A percentile compares a stretch with the other conserved stretches of the same genome.
phyloP scores from a whole-genome alignment of 1,140 invertebrate genomes.

The Thereuonema tuberculata region DNA sequence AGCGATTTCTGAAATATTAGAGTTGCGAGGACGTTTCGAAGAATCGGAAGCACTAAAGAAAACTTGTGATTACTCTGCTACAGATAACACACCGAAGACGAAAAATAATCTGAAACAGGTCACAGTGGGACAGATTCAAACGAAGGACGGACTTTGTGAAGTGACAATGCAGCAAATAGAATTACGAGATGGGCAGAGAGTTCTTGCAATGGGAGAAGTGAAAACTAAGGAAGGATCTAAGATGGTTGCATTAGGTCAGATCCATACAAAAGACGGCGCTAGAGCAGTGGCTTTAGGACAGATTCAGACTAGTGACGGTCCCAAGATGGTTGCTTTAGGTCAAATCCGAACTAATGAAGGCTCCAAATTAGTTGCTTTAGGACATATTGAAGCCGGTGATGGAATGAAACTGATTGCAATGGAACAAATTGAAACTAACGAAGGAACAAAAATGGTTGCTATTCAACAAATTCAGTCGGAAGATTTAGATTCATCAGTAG shows the following conservation, averaged over 20 bases:
- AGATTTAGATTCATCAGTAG: neutral
- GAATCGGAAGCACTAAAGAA: too few relatives aligned
- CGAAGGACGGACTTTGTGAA: neutral
- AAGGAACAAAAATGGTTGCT: neutral
- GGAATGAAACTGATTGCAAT: neutral
- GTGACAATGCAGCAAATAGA: neutral
- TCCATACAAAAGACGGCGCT: constrained; percentile 22
- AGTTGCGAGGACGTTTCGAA: too few relatives aligned
- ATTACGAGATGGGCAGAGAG: neutral
- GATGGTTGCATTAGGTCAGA: constrained; percentile 18
- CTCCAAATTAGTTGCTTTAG: constrained; percentile 7
- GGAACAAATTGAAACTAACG: neutral
- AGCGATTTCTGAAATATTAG: too few relatives aligned
- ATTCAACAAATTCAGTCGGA: neutral
- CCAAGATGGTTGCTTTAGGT: constrained; percentile 22
- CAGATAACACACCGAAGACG: too few relatives aligned
- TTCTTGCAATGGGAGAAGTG: neutral
- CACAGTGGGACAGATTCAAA: neutral
- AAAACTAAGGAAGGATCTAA: constrained; percentile 13
- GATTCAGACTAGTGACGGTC: constrained; percentile 21
- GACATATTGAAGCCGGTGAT: neutral
- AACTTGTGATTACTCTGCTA: too few relatives aligned
- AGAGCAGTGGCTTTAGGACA: constrained; percentile 29
- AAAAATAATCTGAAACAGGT: too few relatives aligned
- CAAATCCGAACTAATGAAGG: constrained; percentile 14